phyloP scores from a whole-genome alignment of 2,797 vertebrate genomes.

The Macropus fuliginosus region DNA sequence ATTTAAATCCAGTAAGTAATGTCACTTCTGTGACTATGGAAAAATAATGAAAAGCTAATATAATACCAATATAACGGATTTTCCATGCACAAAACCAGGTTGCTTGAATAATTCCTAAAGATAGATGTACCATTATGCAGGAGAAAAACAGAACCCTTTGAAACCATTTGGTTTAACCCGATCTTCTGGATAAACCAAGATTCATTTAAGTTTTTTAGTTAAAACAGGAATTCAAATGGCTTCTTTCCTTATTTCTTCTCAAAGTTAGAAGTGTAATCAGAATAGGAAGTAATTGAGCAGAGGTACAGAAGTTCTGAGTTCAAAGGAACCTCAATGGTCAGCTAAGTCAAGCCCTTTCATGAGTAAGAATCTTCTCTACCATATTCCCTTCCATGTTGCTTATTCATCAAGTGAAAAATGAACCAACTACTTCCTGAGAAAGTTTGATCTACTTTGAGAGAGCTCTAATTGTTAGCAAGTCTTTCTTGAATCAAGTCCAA shows the following conservation, averaged over 20 bases:
- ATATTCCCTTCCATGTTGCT: background rate
- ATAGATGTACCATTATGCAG: background rate
- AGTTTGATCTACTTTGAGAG: background rate
- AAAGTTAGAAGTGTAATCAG: background rate
- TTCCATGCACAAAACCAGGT: background rate
- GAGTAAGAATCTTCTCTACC: background rate
- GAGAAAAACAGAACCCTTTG: background rate
- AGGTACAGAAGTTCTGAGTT: background rate
- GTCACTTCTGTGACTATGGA: background rate
- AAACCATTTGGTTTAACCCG: background rate
- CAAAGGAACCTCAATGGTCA: background rate
- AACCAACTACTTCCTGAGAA: background rate
- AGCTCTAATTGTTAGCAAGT: background rate
- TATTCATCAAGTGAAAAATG: background rate
- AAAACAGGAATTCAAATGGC: background rate
- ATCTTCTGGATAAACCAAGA: background rate
- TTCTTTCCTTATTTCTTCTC: too few species aligned
- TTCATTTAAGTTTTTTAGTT: background rate
- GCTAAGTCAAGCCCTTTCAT: background rate
- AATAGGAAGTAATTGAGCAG: background rate
- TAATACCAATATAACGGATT: background rate
- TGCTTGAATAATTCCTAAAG: background rate
- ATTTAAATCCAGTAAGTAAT: background rate
- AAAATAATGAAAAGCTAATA: background rate
- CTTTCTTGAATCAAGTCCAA: background rate